phyloP scores from a whole-genome alignment of 1,140 invertebrate species.

The Sinonovacula constricta region DNA sequence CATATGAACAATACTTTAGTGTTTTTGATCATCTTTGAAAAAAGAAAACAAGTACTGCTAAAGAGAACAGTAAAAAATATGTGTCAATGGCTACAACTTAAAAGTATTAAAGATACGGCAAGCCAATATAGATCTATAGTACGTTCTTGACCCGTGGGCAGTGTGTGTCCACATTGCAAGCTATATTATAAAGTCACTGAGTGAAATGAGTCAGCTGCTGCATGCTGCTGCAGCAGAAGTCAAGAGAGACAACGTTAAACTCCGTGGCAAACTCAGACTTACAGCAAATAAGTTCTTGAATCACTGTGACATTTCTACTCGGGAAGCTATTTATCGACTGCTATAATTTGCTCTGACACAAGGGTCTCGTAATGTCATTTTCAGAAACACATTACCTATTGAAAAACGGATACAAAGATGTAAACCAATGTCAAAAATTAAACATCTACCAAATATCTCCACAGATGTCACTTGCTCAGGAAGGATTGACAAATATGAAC shows the following conservation, averaged over 20 bases:
- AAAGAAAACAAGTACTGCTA: conserved; percentile 48
- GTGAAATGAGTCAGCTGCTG: conserved; percentile 45
- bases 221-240: conserved; percentile 37
- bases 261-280: conserved; percentile 34
- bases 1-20: conserved; percentile 45
- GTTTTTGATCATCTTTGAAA: conserved; percentile 49
- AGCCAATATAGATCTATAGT: conserved; percentile 55
- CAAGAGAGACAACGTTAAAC: conserved; percentile 22
- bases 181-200: conserved; percentile 54
- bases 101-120: conserved; percentile 43
- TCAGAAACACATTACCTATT: conserved; percentile 49
- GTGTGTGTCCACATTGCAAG: conserved; percentile 50
- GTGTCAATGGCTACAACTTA: conserved; percentile 48
- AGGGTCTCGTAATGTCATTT: conserved; percentile 29
- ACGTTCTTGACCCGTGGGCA: conserved; percentile 48
- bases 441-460: conserved; percentile 23
- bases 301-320: no score
- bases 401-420: conserved; percentile 48
- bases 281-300: conserved; percentile 59
- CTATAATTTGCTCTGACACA: conserved; percentile 17
- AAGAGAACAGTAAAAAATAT: conserved; percentile 45
- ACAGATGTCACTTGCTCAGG: conserved; percentile 45
- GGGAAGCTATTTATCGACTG: conserved; percentile 51
- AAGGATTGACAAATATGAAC: conserved; percentile 25
- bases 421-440: conserved; percentile 45